A percentile compares a stretch with the other conserved stretches of the same genome.
These are phyloP conservation scores for Drosophila neotestacea DNA, from an alignment of 2,888 invertebrate genomes.

Conservation along the genomic window DNA sequence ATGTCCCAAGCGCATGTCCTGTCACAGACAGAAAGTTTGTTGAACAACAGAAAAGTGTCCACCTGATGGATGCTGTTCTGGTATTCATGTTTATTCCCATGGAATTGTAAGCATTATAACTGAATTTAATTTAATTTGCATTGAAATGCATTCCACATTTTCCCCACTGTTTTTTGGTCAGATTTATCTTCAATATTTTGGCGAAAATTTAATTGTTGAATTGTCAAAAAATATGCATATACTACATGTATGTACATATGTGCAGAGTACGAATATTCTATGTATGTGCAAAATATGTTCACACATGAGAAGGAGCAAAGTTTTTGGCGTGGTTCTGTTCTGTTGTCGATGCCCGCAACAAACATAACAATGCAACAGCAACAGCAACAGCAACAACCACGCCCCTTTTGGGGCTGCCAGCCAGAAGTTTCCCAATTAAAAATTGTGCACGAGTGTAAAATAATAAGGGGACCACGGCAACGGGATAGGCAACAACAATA, in stretches of 20 bases:
- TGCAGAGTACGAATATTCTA: too few species aligned
- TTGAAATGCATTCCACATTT: conserved; percentile 7
- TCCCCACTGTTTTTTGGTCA: neutral
- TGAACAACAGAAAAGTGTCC: neutral
- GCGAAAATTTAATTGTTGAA: conserved; percentile 52
- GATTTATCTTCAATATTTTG: conserved; percentile 26
- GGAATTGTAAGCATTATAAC: conserved; percentile 15
- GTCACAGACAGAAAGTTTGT: neutral
- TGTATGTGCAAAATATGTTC: conserved; percentile 17
- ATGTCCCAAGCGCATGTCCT: neutral
- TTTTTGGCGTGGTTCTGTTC: conserved; percentile 21
- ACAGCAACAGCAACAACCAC: conserved; percentile 10
- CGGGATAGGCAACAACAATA: conserved; percentile 5
- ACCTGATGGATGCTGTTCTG: neutral
- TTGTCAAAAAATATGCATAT: conserved; percentile 48
- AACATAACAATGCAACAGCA: conserved; percentile 51
- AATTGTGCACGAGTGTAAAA: conserved; percentile 66
- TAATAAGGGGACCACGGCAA: conserved; percentile 48
- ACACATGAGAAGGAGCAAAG: conserved; percentile 38
- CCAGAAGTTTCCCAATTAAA: conserved; percentile 76
- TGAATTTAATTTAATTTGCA: conserved; percentile 28
- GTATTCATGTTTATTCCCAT: conserved; percentile 1
- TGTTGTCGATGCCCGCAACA: conserved; percentile 30
- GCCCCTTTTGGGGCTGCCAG: conserved; percentile 10
- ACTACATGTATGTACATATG: neutral